A percentile compares a stretch with the other conserved stretches of the same genome.
Evolutionary conservation across 2,113 vertebrate species (phyloP).

Genomic region (Lepus europaeus): DNA sequence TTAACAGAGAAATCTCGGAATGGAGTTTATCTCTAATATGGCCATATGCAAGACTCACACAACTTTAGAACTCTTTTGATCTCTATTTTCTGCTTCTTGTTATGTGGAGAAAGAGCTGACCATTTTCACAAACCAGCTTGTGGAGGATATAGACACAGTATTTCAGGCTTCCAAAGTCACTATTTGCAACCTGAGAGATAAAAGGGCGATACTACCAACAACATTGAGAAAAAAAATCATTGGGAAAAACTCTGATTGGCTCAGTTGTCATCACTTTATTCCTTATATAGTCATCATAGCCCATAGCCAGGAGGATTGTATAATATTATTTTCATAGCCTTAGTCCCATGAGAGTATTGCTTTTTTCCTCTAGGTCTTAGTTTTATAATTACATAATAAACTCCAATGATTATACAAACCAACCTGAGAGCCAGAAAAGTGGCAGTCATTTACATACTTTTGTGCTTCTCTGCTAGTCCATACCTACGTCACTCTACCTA

Average conservation of each 20-base stretch:
- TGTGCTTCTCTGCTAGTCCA: neutral
- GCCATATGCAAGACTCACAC: neutral
- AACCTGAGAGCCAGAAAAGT: neutral
- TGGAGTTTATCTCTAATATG: neutral
- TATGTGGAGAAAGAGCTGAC: neutral
- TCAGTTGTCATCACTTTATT: neutral
- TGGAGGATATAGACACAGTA: neutral
- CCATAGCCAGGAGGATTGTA: neutral
- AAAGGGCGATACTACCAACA: neutral
- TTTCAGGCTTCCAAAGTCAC: neutral
- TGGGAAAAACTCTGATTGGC: neutral
- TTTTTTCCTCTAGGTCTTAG: neutral
- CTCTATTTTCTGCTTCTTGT: neutral
- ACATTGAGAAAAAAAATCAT: neutral
- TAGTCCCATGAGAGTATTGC: neutral
- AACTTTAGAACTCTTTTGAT: neutral
- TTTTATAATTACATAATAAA: neutral
- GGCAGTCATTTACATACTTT: neutral
- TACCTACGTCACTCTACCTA: neutral
- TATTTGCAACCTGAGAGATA: neutral
- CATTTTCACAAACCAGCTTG: neutral
- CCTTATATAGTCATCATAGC: neutral
- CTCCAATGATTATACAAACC: neutral
- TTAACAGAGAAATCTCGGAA: neutral
- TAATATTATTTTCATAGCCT: neutral